phyloP scores from a whole-genome alignment of 2,113 vertebrate genomes.

The Suricata suricatta region DNA sequence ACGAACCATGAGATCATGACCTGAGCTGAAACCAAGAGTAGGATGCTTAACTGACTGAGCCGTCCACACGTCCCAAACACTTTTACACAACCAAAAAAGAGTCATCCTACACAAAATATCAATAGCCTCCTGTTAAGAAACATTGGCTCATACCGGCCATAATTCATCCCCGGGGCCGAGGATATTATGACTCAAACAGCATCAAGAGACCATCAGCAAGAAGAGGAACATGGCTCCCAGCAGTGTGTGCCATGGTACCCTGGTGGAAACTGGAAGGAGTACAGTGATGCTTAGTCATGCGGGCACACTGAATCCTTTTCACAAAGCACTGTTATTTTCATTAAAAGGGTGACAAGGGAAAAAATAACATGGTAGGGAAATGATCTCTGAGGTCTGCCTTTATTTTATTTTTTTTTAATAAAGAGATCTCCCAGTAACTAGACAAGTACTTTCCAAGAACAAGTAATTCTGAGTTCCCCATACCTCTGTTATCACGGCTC shows the following conservation, averaged over 20 bases:
- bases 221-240: not conserved
- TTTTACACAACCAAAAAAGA: not conserved
- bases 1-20: no score
- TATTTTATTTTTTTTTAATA: not conserved
- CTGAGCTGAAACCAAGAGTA: no score
- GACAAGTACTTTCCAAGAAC: not conserved
- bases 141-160: not conserved
- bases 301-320: not conserved
- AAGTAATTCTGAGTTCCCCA: not conserved
- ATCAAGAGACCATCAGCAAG: not conserved
- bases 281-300: not conserved
- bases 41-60: no score
- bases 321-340: not conserved
- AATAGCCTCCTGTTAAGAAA: not conserved
- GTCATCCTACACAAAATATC: not conserved
- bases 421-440: not conserved
- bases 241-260: not conserved
- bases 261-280: not conserved
- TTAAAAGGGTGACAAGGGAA: not conserved
- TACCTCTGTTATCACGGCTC: not conserved
- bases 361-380: not conserved
- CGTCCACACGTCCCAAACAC: not conserved
- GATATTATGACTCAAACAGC: not conserved
- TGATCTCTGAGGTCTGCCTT: not conserved
- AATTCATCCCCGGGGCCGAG: not conserved